Conservation (phyloP, 2,113 vertebrate genomes). For the Gila orcuttii region DNA sequence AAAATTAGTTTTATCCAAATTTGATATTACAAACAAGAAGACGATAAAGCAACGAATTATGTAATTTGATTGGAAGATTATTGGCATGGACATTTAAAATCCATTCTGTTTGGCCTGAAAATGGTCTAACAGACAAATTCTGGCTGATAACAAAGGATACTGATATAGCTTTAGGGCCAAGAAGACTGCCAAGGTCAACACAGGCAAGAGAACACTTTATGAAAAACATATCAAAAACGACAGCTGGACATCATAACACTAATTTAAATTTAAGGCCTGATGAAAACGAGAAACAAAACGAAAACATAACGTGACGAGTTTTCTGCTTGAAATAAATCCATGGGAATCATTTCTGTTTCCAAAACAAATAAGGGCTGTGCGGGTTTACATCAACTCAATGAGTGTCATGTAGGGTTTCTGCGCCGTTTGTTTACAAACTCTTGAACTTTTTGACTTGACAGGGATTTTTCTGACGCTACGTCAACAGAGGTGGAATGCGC, state of each 20-base stretch:
- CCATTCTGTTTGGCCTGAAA: slow-evolving; percentile 36
- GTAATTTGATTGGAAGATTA: slow-evolving; percentile 35
- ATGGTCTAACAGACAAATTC: slow-evolving; percentile 43
- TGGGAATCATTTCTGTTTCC: slow-evolving; percentile 8
- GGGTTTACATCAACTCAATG: neutral
- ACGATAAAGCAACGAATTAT: slow-evolving; percentile 12
- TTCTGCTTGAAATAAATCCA: neutral
- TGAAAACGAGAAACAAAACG: slow-evolving; percentile 46
- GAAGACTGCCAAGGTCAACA: slow-evolving; percentile 57
- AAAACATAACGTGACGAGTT: slow-evolving; percentile 44
- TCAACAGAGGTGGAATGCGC: slow-evolving; percentile 32
- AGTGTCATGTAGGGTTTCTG: slow-evolving; percentile 16
- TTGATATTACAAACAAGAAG: slow-evolving; percentile 1
- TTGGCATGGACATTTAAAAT: slow-evolving; percentile 48
- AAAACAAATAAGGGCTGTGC: slow-evolving; percentile 7
- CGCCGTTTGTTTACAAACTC: slow-evolving; percentile 18
- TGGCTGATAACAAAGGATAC: slow-evolving; percentile 52
- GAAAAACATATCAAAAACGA: slow-evolving; percentile 54
- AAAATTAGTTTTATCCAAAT: neutral
- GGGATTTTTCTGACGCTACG: slow-evolving; percentile 10
- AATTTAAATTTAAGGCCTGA: slow-evolving; percentile 41
- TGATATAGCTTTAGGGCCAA: slow-evolving; percentile 50
- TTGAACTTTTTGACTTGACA: slow-evolving; percentile 20
- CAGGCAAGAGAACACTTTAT: slow-evolving; percentile 46
- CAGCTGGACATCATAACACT: slow-evolving; percentile 46